These are phyloP conservation scores for Nymphalis polychloros DNA, from an alignment of 2,888 invertebrate species.

Conservation along the genomic window DNA sequence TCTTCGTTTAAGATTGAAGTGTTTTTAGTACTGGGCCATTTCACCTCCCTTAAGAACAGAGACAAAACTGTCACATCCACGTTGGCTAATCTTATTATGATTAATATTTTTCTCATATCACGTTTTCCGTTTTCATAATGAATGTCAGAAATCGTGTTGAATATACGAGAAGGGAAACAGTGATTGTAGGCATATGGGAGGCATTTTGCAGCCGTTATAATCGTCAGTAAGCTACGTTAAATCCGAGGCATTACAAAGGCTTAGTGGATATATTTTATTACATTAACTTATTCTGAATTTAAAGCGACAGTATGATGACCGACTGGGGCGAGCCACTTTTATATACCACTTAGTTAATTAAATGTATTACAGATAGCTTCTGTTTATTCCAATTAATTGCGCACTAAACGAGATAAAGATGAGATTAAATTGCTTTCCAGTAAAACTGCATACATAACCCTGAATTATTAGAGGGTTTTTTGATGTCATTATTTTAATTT, in stretches of 20 bases:
- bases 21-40: no score
- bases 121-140: slow-evolving; percentile 32
- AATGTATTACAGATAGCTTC: slow-evolving; percentile 44
- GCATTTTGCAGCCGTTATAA: slow-evolving; percentile 61
- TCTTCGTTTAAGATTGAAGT: no score
- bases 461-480: neutral
- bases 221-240: slow-evolving; percentile 65
- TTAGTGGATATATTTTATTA: slow-evolving; percentile 74
- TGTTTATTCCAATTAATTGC: slow-evolving; percentile 28
- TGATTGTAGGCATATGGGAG: slow-evolving; percentile 50
- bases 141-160: slow-evolving; percentile 37
- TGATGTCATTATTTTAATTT: neutral
- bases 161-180: slow-evolving; percentile 40
- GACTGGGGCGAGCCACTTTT: slow-evolving; percentile 46
- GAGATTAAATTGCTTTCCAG: slow-evolving; percentile 16
- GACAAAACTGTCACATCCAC: slow-evolving; percentile 8
- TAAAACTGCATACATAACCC: slow-evolving; percentile 13
- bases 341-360: slow-evolving; percentile 65
- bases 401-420: slow-evolving; percentile 25
- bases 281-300: slow-evolving; percentile 66
- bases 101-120: slow-evolving; percentile 32
- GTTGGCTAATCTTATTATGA: slow-evolving; percentile 27
- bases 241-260: slow-evolving; percentile 59
- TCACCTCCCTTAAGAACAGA: neutral
- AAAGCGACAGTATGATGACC: slow-evolving; percentile 57